Conservation (phyloP, 2,113 vertebrate species). For the Junco hyemalis region DNA sequence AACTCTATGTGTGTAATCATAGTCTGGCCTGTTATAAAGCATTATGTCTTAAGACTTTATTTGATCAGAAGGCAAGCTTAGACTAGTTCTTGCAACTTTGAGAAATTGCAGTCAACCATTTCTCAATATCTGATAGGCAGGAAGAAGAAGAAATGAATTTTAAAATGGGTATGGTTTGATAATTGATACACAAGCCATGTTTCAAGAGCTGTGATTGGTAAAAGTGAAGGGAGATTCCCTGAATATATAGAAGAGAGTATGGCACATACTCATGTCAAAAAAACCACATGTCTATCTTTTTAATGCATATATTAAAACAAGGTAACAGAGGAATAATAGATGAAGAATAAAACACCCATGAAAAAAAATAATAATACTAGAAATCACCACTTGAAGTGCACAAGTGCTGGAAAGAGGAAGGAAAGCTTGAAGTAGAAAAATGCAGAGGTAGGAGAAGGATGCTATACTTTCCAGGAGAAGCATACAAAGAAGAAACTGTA, state of each 20-base stretch:
- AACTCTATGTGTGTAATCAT: slow-evolving; percentile 21
- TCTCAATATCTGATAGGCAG: slow-evolving; percentile 57
- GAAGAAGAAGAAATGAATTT: background rate
- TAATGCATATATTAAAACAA: background rate
- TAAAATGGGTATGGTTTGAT: background rate
- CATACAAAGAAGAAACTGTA: background rate
- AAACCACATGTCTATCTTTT: background rate
- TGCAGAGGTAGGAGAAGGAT: background rate
- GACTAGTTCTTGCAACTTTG: slow-evolving; percentile 30
- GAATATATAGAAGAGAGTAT: background rate
- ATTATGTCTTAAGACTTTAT: slow-evolving; percentile 15
- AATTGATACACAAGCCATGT: background rate
- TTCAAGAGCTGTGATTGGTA: background rate
- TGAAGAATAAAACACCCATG: background rate
- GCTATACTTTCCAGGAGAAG: background rate
- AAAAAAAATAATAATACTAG: background rate
- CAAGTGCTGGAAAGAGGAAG: background rate
- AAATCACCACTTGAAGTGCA: background rate
- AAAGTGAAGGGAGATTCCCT: background rate
- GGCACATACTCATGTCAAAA: background rate
- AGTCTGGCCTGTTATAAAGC: slow-evolving; percentile 20
- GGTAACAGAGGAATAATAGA: background rate
- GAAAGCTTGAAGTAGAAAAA: background rate
- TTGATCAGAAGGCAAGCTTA: slow-evolving; percentile 52
- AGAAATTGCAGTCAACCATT: slow-evolving; percentile 36